A percentile compares a stretch with the other conserved stretches of the same genome.
These are phyloP conservation scores for Crotalus horridus DNA, from an alignment of 2,113 vertebrate genomes.

Conservation along the genomic window DNA sequence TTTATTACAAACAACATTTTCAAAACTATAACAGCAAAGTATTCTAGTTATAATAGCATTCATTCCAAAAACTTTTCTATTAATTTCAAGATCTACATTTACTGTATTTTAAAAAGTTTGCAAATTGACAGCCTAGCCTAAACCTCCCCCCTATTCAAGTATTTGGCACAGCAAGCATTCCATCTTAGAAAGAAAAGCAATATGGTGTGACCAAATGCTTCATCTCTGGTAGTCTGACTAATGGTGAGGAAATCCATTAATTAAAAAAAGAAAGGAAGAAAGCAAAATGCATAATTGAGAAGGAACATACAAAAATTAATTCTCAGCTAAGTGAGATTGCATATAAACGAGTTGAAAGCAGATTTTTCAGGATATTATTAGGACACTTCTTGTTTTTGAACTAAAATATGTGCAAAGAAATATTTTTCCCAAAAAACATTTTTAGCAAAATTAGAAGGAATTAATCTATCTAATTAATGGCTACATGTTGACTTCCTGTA, in stretches of 20 bases:
- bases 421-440: not conserved
- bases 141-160: conserved; percentile 25
- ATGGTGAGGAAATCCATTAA: conserved; percentile 33
- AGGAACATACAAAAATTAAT: conserved; percentile 32
- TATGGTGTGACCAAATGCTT: not conserved
- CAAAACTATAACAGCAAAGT: conserved; percentile 30
- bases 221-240: conserved; percentile 38
- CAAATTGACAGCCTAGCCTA: conserved; percentile 8
- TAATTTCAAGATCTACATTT: conserved; percentile 4
- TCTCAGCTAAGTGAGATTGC: conserved; percentile 29
- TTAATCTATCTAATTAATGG: conserved; percentile 3
- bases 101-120: conserved; percentile 1
- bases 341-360: conserved; percentile 39
- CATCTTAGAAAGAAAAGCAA: conserved; percentile 30
- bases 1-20: conserved; percentile 36
- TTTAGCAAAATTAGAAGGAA: conserved; percentile 7
- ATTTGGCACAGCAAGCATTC: conserved; percentile 31
- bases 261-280: conserved; percentile 15
- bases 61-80: conserved; percentile 10
- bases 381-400: not conserved
- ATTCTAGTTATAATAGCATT: conserved; percentile 25
- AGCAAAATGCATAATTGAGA: conserved; percentile 30
- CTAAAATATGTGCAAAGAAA: conserved; percentile 28
- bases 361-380: conserved; percentile 30
- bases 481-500: not conserved